A percentile compares a stretch with the other conserved stretches of the same genome.
Conservation (phyloP, 2,888 invertebrate species). For the Lasioglossum figueresi region DNA sequence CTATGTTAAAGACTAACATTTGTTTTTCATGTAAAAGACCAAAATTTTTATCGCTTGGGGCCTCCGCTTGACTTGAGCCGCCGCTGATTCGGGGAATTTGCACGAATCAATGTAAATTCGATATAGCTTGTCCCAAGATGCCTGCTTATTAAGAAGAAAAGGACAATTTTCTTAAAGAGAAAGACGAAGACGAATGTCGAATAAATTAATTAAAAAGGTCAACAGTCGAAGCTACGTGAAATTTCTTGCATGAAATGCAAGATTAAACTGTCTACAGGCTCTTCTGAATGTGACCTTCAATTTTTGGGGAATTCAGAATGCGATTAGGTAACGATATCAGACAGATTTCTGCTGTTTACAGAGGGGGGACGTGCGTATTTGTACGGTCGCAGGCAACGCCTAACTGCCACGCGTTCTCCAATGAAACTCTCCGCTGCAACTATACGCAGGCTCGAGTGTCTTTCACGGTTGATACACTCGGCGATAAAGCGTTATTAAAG, state of each 20-base stretch:
- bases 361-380: neutral
- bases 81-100: no score
- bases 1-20: no score
- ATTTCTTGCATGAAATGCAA: neutral
- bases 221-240: neutral
- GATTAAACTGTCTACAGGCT: neutral
- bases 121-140: no score
- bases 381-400: slow-evolving; percentile 36
- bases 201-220: neutral
- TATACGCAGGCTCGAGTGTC: slow-evolving; percentile 37
- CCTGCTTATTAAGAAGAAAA: neutral
- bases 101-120: no score
- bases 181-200: neutral
- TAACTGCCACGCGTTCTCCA: slow-evolving; percentile 35
- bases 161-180: neutral
- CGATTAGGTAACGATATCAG: neutral
- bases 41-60: no score
- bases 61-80: no score
- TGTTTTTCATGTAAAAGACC: no score
- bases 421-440: slow-evolving; percentile 30
- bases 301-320: neutral
- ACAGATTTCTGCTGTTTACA: neutral
- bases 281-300: neutral
- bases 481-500: slow-evolving; percentile 68
- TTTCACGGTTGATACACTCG: slow-evolving; percentile 54